Conservation (phyloP, 2,113 vertebrate genomes). For the Cyrtonyx montezumae region DNA sequence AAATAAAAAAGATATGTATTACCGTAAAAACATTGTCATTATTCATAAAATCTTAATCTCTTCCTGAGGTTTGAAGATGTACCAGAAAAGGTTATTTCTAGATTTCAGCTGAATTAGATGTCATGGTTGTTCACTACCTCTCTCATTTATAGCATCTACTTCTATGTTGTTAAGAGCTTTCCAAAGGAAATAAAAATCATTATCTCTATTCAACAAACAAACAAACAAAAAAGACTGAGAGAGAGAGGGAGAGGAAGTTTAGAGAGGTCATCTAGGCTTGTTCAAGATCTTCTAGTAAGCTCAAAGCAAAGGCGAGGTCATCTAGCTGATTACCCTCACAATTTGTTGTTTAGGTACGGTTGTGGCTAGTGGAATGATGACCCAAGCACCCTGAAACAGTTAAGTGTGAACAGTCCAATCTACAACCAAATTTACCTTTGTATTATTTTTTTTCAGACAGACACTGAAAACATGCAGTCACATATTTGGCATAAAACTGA, state of each 20-base stretch:
- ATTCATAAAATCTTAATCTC: neutral
- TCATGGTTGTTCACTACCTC: neutral
- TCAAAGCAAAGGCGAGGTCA: neutral
- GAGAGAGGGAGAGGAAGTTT: neutral
- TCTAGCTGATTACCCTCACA: accelerated
- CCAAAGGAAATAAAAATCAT: neutral
- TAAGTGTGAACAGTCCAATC: neutral
- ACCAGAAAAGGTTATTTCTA: neutral
- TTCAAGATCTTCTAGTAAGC: neutral
- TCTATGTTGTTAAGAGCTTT: neutral
- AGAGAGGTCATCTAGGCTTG: neutral
- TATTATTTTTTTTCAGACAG: neutral
- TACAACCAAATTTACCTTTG: neutral
- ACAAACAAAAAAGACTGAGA: neutral
- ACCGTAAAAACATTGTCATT: neutral
- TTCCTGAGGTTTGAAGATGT: neutral
- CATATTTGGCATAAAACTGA: neutral
- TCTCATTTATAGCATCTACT: neutral
- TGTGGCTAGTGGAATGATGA: neutral
- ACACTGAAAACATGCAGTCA: neutral
- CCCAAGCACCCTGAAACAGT: neutral
- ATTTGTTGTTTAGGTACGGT: neutral
- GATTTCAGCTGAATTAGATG: neutral
- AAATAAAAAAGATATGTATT: neutral
- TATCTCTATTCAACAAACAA: neutral